Evolutionary conservation across 2,797 vertebrate species (phyloP).

Genomic region (Caiman crocodilus): DNA sequence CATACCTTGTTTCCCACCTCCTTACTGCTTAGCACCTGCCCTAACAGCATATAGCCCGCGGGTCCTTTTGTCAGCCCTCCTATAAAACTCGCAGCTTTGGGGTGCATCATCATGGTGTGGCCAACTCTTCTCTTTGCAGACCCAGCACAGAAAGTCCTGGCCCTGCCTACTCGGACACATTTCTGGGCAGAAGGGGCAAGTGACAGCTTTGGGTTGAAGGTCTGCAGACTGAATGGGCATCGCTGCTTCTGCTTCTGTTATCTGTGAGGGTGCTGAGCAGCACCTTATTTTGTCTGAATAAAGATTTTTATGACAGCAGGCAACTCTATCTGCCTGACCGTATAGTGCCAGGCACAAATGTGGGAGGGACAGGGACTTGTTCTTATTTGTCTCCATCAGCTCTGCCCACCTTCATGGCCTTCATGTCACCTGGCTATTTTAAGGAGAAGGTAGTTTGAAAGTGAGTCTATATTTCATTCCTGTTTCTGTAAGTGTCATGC

Average conservation of each 20-base stretch:
- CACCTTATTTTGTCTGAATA: constrained; percentile 31
- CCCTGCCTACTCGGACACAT: background rate
- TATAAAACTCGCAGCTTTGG: no score
- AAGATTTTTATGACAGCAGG: background rate
- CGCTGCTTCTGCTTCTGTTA: constrained; percentile 27
- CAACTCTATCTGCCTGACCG: constrained; percentile 12
- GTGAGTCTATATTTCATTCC: constrained; percentile 24
- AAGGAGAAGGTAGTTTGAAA: background rate
- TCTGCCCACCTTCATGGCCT: background rate
- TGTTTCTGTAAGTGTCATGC: background rate
- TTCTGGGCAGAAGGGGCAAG: constrained; percentile 49
- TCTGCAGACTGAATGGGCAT: constrained; percentile 8
- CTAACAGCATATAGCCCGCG: no score
- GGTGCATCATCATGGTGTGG: no score
- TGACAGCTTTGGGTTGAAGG: constrained; percentile 42
- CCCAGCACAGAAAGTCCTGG: background rate
- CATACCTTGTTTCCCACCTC: no score
- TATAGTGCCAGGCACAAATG: constrained; percentile 34
- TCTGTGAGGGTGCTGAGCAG: background rate
- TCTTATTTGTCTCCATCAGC: constrained; percentile 15
- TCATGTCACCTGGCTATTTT: background rate
- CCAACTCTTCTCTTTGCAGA: background rate
- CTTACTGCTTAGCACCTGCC: no score
- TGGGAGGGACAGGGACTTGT: constrained; percentile 18
- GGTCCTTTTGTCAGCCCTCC: no score